phyloP scores from a whole-genome alignment of 2,113 vertebrate genomes.

The Cepphus grylle region DNA sequence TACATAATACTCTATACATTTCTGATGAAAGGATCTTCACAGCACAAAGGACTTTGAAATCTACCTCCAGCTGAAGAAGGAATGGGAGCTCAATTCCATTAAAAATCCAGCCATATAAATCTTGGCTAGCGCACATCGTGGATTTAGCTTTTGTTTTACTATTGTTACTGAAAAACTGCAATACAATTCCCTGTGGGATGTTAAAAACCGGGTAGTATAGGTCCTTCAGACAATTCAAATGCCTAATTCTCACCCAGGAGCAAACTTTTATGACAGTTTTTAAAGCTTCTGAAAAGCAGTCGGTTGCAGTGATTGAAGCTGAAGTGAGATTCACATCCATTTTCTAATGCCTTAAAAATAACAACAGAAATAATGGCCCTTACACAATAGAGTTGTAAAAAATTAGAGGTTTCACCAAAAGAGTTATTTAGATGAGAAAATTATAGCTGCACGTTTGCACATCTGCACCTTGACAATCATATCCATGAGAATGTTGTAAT shows the following conservation, averaged over 20 bases:
- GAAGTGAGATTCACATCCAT: slow-evolving; percentile 46
- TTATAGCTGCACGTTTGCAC: slow-evolving; percentile 74
- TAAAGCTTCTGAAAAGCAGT: slow-evolving; percentile 47
- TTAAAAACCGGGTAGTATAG: neutral
- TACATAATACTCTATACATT: neutral
- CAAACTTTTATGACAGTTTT: slow-evolving; percentile 55
- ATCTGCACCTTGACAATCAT: slow-evolving; percentile 82
- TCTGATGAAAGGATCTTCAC: neutral
- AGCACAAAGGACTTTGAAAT: neutral
- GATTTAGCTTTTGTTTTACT: slow-evolving; percentile 46
- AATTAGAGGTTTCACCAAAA: slow-evolving; percentile 71
- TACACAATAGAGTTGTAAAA: slow-evolving; percentile 68
- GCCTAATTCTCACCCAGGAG: slow-evolving; percentile 27
- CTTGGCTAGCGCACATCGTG: neutral
- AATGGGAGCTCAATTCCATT: neutral
- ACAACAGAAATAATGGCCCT: slow-evolving; percentile 50
- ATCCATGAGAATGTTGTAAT: slow-evolving; percentile 75
- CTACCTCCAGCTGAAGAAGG: neutral
- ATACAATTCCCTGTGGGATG: neutral
- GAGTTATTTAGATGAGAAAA: slow-evolving; percentile 77
- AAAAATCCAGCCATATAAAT: neutral
- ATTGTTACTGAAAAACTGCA: slow-evolving; percentile 10
- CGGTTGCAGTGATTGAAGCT: slow-evolving; percentile 35
- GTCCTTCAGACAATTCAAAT: slow-evolving; percentile 36
- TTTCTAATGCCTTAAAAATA: slow-evolving; percentile 59